phyloP scores from a whole-genome alignment of 2,797 vertebrate species.

The Sciurus vulgaris region DNA sequence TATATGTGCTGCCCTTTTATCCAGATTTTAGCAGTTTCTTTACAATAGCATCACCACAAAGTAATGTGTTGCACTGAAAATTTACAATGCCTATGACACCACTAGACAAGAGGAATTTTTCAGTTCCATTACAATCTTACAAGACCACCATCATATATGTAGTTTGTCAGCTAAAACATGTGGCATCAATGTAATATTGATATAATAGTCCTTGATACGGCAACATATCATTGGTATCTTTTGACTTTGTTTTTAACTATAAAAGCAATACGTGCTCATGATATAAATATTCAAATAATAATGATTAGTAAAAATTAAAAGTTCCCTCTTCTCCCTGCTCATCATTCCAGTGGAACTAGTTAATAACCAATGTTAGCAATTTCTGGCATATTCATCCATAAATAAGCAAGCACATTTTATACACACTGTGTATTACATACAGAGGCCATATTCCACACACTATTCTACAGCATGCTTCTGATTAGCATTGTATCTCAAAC shows the following conservation, averaged over 20 bases:
- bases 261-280: not conserved
- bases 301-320: slow-evolving; percentile 27
- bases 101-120: not conserved
- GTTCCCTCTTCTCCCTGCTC: not conserved
- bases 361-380: not conserved
- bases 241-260: slow-evolving; percentile 42
- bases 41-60: not conserved
- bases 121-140: not conserved
- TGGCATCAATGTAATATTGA: too few relatives aligned
- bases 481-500: not conserved
- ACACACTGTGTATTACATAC: not conserved
- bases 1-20: not conserved
- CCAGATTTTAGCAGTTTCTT: not conserved
- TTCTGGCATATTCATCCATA: not conserved
- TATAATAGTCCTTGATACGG: too few relatives aligned
- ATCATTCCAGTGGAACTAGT: not conserved
- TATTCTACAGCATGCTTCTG: not conserved
- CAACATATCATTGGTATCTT: not conserved
- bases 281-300: slow-evolving; percentile 55
- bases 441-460: not conserved
- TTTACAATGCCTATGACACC: not conserved
- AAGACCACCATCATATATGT: not conserved
- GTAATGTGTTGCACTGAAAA: not conserved
- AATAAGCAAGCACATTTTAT: slow-evolving; percentile 34
- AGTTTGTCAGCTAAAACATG: not conserved